These are phyloP conservation scores for Temnothorax nylanderi DNA, from an alignment of 1,140 invertebrate genomes.

Conservation along the genomic window DNA sequence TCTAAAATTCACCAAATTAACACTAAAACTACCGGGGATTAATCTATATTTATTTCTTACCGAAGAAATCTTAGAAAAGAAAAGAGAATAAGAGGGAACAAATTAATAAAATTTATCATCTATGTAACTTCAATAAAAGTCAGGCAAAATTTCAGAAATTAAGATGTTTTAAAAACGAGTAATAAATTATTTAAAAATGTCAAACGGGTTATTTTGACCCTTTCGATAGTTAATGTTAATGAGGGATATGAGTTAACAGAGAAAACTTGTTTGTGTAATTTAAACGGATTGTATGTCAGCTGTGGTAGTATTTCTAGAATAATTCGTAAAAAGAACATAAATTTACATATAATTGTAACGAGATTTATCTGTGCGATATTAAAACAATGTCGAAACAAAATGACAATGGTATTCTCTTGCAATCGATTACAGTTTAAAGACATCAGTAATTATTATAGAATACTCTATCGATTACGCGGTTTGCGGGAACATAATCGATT, in stretches of 20 bases:
- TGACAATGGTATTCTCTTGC: too few relatives aligned
- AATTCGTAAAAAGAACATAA: neutral
- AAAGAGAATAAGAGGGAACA: too few relatives aligned
- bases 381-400: neutral
- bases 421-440: neutral
- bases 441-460: neutral
- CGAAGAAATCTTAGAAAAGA: too few relatives aligned
- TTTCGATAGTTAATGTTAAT: too few relatives aligned
- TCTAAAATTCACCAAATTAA: constrained; percentile 15
- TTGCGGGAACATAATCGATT: neutral
- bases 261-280: neutral
- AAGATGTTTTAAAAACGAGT: too few relatives aligned
- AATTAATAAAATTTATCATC: too few relatives aligned
- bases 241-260: neutral
- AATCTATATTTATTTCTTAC: too few relatives aligned
- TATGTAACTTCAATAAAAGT: too few relatives aligned
- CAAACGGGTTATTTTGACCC: too few relatives aligned
- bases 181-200: too few relatives aligned
- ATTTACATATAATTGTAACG: neutral
- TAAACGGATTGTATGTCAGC: neutral
- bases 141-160: too few relatives aligned
- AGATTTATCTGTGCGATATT: neutral
- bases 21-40: too few relatives aligned
- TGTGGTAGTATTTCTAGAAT: neutral
- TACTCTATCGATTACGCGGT: neutral